These are phyloP conservation scores for Sylvietta virens DNA, from an alignment of 2,113 vertebrate genomes.

Conservation along the genomic window DNA sequence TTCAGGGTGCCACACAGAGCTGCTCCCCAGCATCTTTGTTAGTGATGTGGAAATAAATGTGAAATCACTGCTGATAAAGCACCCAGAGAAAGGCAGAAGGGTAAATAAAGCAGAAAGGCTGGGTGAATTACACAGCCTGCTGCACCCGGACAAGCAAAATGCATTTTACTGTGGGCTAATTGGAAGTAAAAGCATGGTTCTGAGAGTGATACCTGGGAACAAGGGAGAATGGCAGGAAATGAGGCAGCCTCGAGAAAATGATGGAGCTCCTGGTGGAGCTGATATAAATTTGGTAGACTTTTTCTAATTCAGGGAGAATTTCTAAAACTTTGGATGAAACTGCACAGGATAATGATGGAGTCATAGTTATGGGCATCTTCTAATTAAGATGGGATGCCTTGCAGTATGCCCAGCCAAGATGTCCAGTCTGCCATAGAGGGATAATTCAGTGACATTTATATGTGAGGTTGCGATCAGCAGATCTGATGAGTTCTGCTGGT, in stretches of 20 bases:
- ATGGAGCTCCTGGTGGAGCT: neutral
- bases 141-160: neutral
- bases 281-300: neutral
- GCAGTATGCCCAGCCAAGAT: neutral
- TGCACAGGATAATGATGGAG: neutral
- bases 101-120: conserved; percentile 27
- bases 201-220: neutral
- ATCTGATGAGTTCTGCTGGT: neutral
- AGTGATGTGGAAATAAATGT: neutral
- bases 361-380: neutral
- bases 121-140: neutral
- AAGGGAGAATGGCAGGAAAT: neutral
- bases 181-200: neutral
- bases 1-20: neutral
- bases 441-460: neutral
- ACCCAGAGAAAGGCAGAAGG: neutral
- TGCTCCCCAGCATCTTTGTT: rapidly evolving
- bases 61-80: conserved; percentile 2
- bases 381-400: neutral
- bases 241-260: neutral
- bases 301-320: neutral
- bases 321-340: neutral
- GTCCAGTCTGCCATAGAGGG: rapidly evolving
- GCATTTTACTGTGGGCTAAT: neutral
- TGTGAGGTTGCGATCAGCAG: neutral